Evolutionary conservation across 2,797 vertebrate genomes (phyloP), one percentile per base, ranked within the genome.

Genomic region (Urosaurus nigricauda): DNA sequence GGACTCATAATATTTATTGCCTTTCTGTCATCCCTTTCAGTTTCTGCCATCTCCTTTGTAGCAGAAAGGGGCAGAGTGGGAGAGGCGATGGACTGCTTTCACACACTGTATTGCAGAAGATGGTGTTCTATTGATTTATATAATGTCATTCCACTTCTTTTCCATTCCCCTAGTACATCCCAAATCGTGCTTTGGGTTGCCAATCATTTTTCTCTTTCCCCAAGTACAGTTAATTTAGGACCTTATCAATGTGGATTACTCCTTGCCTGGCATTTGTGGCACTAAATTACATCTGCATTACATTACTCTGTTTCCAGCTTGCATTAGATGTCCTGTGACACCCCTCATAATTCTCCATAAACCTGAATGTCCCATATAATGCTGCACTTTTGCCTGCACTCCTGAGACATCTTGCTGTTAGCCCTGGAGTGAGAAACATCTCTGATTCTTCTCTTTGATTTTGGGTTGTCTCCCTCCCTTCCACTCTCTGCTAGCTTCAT

Each of bases 171-270:
- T 77, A 56, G 40, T 87, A 71, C 73, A 74, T n/a, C 29, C 75
- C 68, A 88, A 83, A 75, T 37, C 4, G 29, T 60, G 82, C 78
- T 75, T 29, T 71, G 78, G 35, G 32, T 58, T 73, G 47, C 74
- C 51, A 77, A 11, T 65, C 32, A 0, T 35, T 43, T 51, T 43
- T 73, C 35, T 43, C 51, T 84, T 63, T 40, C 73, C 37, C 19
- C 17, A 43, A 51, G 58, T 85, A 77, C 81, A 87, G 47, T 70
- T 91, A 80, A 87, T 89, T 89, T 87, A 91, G 81, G 75, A 77
- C 60, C 9, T 40, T 60, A 71, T 77, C 60, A 81, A 16, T 51
- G 85, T 21, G 71, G 37, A 84, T 80, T 51, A 58, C 83, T n/a
- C 74, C 78, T 87, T 87, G 26, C 77, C 60, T 87, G 63, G 47